Evolutionary conservation across 2,888 invertebrate species (phyloP).

Genomic region (Drosophila imparisetae): DNA sequence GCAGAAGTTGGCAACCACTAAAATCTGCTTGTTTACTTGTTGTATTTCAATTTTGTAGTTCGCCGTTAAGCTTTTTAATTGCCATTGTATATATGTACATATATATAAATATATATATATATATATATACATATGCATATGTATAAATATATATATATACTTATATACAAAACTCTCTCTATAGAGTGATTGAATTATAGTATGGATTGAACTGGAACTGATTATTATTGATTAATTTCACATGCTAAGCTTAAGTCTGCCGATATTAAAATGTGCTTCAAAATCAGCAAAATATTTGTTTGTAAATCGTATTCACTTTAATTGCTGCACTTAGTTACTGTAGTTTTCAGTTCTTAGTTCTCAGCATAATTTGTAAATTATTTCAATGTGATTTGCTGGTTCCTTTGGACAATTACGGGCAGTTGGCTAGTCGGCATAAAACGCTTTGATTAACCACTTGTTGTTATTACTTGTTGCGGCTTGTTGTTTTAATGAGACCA

Average conservation of each 20-base stretch:
- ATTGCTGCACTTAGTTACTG: neutral
- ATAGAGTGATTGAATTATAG: neutral
- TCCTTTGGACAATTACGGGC: slow-evolving; percentile 38
- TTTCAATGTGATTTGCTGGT: slow-evolving; percentile 15
- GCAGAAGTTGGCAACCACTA: neutral
- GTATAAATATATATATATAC: neutral
- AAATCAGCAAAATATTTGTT: neutral
- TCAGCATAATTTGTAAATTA: slow-evolving; percentile 17
- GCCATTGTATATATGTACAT: neutral
- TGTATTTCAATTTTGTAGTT: neutral
- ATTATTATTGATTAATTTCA: neutral
- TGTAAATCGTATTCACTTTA: neutral
- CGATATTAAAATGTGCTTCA: neutral
- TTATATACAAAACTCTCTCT: neutral
- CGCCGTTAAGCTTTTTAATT: neutral
- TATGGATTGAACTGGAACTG: neutral
- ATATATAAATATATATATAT: neutral
- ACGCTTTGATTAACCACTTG: slow-evolving; percentile 60
- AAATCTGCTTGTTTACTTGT: neutral
- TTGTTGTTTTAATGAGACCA: slow-evolving; percentile 50
- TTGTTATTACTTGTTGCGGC: slow-evolving; percentile 22
- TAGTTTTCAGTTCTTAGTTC: neutral
- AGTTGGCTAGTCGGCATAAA: slow-evolving; percentile 49
- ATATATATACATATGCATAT: neutral
- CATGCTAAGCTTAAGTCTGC: neutral